Evolutionary conservation across 2,113 vertebrate genomes (phyloP).

Genomic region (Caranx ignobilis): DNA sequence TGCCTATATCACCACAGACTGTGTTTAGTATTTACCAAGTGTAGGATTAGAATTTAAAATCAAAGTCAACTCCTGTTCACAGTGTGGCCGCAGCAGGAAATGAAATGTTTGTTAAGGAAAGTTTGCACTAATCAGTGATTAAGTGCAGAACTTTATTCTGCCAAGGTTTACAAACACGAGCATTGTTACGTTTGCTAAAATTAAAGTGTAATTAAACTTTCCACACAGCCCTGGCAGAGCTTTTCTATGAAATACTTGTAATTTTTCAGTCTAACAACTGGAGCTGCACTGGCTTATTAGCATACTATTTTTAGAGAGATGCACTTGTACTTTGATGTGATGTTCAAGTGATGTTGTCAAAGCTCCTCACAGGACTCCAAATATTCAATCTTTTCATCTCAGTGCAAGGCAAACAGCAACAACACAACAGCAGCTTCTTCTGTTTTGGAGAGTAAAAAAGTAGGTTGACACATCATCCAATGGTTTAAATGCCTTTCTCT

Average conservation of each 20-base stretch:
- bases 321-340: constrained; percentile 57
- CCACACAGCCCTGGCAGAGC: not conserved
- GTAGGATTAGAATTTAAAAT: constrained; percentile 18
- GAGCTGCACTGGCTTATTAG: constrained; percentile 57
- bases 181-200: constrained; percentile 11
- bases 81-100: not conserved
- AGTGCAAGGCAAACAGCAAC: constrained; percentile 23
- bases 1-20: not conserved
- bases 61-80: not conserved
- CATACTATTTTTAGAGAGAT: constrained; percentile 71
- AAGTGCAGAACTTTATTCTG: not conserved
- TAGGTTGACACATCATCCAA: not conserved
- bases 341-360: constrained; percentile 46
- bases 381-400: constrained; percentile 38
- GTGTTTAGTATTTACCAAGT: constrained; percentile 2
- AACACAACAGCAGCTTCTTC: not conserved
- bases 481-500: not conserved
- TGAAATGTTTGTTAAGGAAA: not conserved
- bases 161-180: not conserved
- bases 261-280: constrained; percentile 33
- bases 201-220: constrained; percentile 11
- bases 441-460: not conserved
- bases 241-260: constrained; percentile 30
- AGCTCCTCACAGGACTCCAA: constrained; percentile 33
- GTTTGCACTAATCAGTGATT: not conserved